Evolutionary conservation across 2,888 invertebrate species (phyloP).

Genomic region (Parapristionchus giblindavisi): DNA sequence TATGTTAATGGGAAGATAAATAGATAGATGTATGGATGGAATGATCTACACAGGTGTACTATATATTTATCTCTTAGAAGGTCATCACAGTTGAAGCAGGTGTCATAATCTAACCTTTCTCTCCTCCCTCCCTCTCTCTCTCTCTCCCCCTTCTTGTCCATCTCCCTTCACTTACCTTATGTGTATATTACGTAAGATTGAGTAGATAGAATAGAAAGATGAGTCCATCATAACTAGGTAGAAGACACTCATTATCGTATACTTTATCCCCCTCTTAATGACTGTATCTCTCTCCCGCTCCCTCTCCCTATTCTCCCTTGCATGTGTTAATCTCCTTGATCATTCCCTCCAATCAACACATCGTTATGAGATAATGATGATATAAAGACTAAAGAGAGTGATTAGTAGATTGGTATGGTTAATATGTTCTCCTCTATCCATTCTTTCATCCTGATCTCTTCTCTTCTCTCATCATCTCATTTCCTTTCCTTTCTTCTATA

Average conservation of each 20-base stretch:
- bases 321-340: background rate
- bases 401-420: no score
- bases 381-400: no score
- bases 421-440: background rate
- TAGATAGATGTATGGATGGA: no score
- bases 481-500: background rate
- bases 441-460: background rate
- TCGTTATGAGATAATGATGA: no score
- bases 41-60: no score
- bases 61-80: no score
- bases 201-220: constrained; percentile 1
- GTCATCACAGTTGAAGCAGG: constrained; percentile 21
- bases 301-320: background rate
- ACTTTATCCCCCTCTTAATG: background rate
- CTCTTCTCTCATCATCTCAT: background rate
- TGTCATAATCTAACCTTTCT: constrained; percentile 28
- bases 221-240: no score
- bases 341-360: no score
- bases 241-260: no score
- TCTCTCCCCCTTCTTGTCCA: background rate
- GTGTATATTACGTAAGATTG: background rate
- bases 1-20: no score
- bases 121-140: no score
- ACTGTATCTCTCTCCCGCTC: background rate
- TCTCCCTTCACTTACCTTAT: background rate